phyloP scores from a whole-genome alignment of 1,140 invertebrate genomes.

The Akabosia matsudoensis region DNA sequence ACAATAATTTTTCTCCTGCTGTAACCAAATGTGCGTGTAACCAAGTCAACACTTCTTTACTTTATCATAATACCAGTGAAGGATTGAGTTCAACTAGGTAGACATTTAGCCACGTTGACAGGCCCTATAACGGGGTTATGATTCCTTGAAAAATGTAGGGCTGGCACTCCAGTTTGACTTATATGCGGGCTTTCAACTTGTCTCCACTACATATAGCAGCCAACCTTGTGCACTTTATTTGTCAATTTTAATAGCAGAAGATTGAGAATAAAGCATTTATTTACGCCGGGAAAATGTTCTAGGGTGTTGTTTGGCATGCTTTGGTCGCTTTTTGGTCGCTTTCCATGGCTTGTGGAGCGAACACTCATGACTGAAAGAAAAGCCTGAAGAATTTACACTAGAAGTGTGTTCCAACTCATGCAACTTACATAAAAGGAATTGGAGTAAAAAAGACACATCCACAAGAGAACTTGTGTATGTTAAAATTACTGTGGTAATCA shows the following conservation, averaged over 20 bases:
- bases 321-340: neutral
- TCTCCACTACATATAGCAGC: neutral
- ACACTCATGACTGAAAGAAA: neutral
- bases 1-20: constrained; percentile 8
- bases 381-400: neutral
- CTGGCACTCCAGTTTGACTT: neutral
- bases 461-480: no score
- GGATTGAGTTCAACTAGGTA: constrained; percentile 11
- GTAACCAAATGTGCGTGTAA: constrained; percentile 6
- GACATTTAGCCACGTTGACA: neutral
- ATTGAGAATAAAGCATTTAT: constrained; percentile 13
- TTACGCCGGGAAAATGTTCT: constrained; percentile 3
- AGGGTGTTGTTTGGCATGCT: constrained; percentile 1
- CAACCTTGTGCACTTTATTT: neutral
- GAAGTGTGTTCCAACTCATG: no score
- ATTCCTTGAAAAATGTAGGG: no score
- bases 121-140: neutral
- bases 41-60: no score
- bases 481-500: no score
- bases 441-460: neutral
- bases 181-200: neutral
- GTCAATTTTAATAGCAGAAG: neutral
- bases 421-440: neutral
- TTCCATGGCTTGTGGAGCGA: constrained; percentile 14
- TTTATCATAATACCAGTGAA: no score